phyloP scores from a whole-genome alignment of 2,888 invertebrate species.

The Micoletzkya japonica region DNA sequence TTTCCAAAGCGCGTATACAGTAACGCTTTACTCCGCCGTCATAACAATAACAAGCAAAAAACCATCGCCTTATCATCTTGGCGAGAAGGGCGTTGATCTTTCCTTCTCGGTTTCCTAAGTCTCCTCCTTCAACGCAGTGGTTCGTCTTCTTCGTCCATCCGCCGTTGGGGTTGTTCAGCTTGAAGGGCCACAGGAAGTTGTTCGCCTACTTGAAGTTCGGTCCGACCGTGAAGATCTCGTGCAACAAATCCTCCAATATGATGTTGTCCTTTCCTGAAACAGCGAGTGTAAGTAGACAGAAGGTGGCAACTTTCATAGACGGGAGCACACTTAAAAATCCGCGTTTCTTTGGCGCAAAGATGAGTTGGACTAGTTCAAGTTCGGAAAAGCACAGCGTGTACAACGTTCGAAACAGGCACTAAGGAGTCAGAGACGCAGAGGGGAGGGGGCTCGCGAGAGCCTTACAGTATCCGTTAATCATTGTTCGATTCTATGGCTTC shows the following conservation, averaged over 20 bases:
- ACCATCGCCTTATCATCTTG: constrained; percentile 83
- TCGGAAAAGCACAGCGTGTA: no score
- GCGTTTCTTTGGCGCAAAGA: no score
- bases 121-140: constrained; percentile 99
- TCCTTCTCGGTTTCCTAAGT: constrained; percentile 97
- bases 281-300: background rate
- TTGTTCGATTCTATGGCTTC: no score
- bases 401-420: no score
- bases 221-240: constrained; percentile 88
- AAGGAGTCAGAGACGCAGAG: no score
- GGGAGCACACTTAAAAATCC: no score
- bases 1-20: constrained; percentile 5
- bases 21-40: constrained; percentile 23
- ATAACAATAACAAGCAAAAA: constrained; percentile 21
- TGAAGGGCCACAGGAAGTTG: constrained; percentile 99
- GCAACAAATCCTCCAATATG: constrained; percentile 96
- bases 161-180: constrained; percentile 93
- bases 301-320: no score
- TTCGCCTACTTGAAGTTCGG: constrained; percentile 83
- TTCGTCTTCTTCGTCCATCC: constrained; percentile 99
- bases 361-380: no score
- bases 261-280: constrained; percentile 76
- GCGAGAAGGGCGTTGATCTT: constrained; percentile 92
- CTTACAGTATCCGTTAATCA: no score
- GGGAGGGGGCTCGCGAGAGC: no score